Evolutionary conservation across 2,888 invertebrate species (phyloP).

Genomic region (Volucella zonaria): DNA sequence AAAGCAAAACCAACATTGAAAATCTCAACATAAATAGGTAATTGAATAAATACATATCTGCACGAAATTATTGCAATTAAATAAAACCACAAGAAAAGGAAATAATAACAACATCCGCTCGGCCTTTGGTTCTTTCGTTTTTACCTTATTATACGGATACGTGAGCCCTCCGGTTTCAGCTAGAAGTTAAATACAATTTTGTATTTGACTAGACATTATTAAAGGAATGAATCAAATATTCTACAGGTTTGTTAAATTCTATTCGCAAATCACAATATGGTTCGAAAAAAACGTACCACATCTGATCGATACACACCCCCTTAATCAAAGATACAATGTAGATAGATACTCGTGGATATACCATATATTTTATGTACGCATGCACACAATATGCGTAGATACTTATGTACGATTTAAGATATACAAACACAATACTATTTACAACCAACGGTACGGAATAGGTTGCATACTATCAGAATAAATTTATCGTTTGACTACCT

Average conservation of each 20-base stretch:
- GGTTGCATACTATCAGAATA: constrained; percentile 36
- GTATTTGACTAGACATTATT: constrained; percentile 11
- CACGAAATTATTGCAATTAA: constrained; percentile 61
- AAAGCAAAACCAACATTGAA: constrained; percentile 18
- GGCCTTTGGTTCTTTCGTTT: constrained; percentile 32
- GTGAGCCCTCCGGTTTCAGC: constrained; percentile 19
- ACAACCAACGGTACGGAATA: constrained; percentile 5
- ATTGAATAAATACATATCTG: constrained; percentile 39
- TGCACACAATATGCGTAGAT: neutral
- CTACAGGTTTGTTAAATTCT: constrained; percentile 19
- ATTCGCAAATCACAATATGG: constrained; percentile 22
- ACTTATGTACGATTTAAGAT: neutral
- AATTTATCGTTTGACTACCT: constrained; percentile 60
- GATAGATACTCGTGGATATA: no score
- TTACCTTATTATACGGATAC: neutral
- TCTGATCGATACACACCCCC: constrained; percentile 29
- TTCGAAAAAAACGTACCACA: constrained; percentile 2
- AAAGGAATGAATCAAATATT: constrained; percentile 41
- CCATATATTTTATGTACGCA: no score
- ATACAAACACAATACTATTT: no score
- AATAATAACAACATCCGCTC: constrained; percentile 52
- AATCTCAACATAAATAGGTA: neutral
- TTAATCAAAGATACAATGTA: constrained; percentile 7
- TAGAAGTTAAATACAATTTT: constrained; percentile 24
- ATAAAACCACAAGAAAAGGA: constrained; percentile 56